Base-by-base conservation (phyloP, 35 echinoderm and acorn worm genomes). In the Apostichopus californicus region DNA sequence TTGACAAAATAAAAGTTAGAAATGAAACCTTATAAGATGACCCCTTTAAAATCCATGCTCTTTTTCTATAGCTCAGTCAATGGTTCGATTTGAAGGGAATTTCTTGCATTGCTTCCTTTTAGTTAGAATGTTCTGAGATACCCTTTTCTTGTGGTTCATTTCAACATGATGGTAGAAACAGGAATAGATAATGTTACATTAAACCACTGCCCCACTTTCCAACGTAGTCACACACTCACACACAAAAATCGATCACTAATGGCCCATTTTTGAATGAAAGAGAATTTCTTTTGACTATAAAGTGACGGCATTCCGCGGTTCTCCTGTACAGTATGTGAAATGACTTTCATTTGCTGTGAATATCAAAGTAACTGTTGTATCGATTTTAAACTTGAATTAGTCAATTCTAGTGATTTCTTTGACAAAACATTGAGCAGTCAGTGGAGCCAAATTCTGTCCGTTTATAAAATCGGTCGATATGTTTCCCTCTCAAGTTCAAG, bases 251-350 rank as follows among this genome's bases (percentile, higher is more conserved):
- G 71, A 75, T 75, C 71, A 14, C 71, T 75, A 75, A 75, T 75
- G 71, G 71, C 71, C 71, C 71, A 75, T 75, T 75, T 75, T 75
- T 75, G 34, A 75, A 75, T 75, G 71, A 75, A 75, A 75, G 71
- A 75, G 71, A 75, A 75, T 75, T 75, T 75, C 17, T 13, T 22
- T 6, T 18, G 71, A 75, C 14, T 18, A 28, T 28, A 75, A 75
- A 46, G 15, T 75, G 71, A 75, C 71, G 71, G 71, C 21, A 75
- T 75, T 75, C 71, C 71, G 1, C 34, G 71, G 71, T 75, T 75
- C 71, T 75, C 7, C 7, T 18, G 14, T 21, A 13, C 7, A 75
- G 14, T 75, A 13, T 75, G 15, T 75, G 17, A 75, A 18, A 75
- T 75, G 12, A 75, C 71, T 75, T 75, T 75, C 17, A 75, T 75